Conservation (phyloP, 2,888 invertebrate genomes). For the Epinotia ramella region DNA sequence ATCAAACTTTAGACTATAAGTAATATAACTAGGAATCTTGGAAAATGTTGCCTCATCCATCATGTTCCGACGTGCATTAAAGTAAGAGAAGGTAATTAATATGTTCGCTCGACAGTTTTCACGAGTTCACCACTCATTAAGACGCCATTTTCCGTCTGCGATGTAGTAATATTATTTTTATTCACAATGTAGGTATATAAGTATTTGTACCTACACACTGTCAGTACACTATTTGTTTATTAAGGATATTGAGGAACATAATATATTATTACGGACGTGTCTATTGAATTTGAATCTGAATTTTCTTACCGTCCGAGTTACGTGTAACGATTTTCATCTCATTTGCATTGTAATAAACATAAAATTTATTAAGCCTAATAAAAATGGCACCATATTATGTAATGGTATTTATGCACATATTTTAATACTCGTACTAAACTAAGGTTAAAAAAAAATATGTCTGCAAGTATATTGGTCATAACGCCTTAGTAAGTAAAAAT, state of each 20-base stretch:
- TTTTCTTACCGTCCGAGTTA: not conserved
- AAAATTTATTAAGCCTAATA: not conserved
- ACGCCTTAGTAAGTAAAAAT: not conserved
- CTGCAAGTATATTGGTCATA: not conserved
- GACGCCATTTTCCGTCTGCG: conserved; percentile 60
- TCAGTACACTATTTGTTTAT: not conserved
- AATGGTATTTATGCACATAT: no score
- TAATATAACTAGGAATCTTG: conserved; percentile 2
- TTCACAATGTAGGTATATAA: not conserved
- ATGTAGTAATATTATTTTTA: conserved; percentile 3
- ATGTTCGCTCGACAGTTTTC: conserved; percentile 63
- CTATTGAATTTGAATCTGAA: no score
- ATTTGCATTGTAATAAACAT: not conserved
- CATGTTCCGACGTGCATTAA: conserved; percentile 66
- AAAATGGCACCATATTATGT: no score
- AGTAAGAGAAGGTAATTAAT: conserved; percentile 74
- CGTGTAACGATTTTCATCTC: not conserved
- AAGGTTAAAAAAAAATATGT: no score
- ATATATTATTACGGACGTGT: no score
- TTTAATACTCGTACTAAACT: no score
- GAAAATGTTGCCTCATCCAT: conserved; percentile 61
- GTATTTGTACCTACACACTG: no score
- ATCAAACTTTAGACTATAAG: not conserved
- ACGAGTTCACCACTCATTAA: conserved; percentile 73
- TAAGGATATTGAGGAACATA: not conserved